Evolutionary conservation across 2,113 vertebrate genomes (phyloP).

Genomic region (Cyprinodon tularosa): DNA sequence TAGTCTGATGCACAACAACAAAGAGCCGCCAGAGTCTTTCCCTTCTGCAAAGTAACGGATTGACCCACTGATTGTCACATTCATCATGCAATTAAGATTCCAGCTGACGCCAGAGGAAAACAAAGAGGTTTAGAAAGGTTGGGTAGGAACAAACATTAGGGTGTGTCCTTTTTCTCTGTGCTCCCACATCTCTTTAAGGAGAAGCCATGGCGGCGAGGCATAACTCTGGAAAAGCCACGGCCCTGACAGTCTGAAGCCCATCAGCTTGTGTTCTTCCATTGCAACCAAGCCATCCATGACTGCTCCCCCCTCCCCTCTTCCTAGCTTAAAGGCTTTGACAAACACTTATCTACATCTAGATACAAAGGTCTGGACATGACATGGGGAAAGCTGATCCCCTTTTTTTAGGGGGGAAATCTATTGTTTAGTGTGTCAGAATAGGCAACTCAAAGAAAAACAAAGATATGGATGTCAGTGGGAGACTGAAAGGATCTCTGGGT

Average conservation of each 20-base stretch:
- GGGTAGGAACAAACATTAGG: constrained; percentile 30
- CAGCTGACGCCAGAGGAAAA: constrained; percentile 51
- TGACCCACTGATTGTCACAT: constrained; percentile 42
- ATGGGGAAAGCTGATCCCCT: constrained; percentile 50
- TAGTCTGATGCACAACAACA: constrained; percentile 17
- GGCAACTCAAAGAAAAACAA: constrained; percentile 15
- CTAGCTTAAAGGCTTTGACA: constrained; percentile 47
- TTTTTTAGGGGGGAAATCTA: constrained; percentile 16
- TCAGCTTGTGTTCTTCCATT: constrained; percentile 55
- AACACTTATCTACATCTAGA: constrained; percentile 59
- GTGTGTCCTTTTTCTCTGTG: constrained; percentile 27
- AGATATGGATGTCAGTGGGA: constrained; percentile 9
- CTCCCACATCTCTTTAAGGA: constrained; percentile 33
- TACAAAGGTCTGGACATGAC: constrained; percentile 65
- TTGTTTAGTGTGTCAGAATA: constrained; percentile 33
- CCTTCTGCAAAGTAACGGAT: constrained; percentile 42
- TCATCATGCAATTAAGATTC: constrained; percentile 59
- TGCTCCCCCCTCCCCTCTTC: constrained; percentile 15
- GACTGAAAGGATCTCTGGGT: constrained; percentile 1
- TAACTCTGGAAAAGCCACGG: constrained; percentile 49
- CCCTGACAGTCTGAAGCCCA: constrained; percentile 44
- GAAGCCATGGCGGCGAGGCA: constrained; percentile 37
- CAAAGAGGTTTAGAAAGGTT: constrained; percentile 59
- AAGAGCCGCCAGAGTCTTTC: constrained; percentile 15
- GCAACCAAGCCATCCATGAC: constrained; percentile 69